Percentiles rank a stretch among this genome's conserved stretches.
phyloP scores from a whole-genome alignment of 2,797 vertebrate genomes.

The Semaprochilodus insignis region DNA sequence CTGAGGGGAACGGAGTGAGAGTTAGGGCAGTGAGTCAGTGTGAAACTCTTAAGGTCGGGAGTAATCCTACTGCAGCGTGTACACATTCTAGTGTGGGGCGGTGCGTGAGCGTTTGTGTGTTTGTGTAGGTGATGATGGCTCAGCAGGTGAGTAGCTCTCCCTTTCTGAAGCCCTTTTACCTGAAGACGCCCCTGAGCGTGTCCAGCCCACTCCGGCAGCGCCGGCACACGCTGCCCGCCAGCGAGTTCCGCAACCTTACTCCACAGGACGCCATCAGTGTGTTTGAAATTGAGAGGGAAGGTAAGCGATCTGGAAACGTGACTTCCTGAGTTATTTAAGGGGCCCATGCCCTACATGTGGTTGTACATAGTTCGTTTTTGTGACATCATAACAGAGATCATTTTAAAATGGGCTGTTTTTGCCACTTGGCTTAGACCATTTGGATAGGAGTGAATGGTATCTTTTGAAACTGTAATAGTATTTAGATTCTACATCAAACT shows the following conservation, averaged over 20 bases:
- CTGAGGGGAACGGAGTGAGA: background rate
- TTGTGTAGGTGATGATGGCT: constrained; percentile 65
- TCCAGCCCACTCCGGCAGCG: constrained; percentile 69
- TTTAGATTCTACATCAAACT: no score
- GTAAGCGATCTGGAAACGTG: constrained; percentile 54
- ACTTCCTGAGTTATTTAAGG: no score
- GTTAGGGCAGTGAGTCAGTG: background rate
- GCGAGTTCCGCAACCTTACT: constrained; percentile 83
- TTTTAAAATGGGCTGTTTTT: no score
- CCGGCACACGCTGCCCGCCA: constrained; percentile 82
- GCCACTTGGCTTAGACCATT: no score
- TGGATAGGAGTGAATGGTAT: no score
- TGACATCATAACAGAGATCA: no score
- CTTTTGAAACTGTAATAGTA: no score
- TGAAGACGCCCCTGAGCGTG: constrained; percentile 68
- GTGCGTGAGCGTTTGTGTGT: background rate
- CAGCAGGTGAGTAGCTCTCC: constrained; percentile 72
- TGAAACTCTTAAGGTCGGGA: background rate
- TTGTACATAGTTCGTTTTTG: no score
- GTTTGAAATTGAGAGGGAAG: constrained; percentile 84
- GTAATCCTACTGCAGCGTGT: background rate
- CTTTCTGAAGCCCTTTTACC: constrained; percentile 78
- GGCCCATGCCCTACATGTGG: no score
- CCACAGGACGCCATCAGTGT: constrained; percentile 83
- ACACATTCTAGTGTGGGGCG: background rate